These are phyloP conservation scores for Furcula furcula DNA, from an alignment of 2,888 invertebrate genomes.

Conservation along the genomic window DNA sequence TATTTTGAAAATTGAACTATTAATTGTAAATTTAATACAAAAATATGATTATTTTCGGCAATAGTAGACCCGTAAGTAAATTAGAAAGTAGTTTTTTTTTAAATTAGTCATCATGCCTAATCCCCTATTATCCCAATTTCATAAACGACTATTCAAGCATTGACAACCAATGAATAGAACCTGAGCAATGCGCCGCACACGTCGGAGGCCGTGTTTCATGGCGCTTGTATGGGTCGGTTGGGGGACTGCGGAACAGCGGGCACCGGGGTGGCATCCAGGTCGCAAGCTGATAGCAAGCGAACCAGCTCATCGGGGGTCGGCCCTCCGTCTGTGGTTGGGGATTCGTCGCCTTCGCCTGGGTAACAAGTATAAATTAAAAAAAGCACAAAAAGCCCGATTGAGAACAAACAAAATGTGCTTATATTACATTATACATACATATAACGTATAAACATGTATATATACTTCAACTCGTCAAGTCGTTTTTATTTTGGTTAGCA, in stretches of 20 bases:
- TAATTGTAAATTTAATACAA: too few relatives aligned
- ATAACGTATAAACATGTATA: too few relatives aligned
- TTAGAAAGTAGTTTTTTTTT: too few relatives aligned
- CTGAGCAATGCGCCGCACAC: conserved; percentile 37
- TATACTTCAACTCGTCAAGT: too few relatives aligned
- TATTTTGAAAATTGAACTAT: too few relatives aligned
- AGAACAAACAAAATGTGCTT: too few relatives aligned
- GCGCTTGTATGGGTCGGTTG: conserved; percentile 60
- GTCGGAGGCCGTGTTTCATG: conserved; percentile 43
- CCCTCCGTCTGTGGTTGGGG: conserved; percentile 87
- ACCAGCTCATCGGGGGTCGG: conserved; percentile 96
- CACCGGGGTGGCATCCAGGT: conserved; percentile 91
- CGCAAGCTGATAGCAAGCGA: conserved; percentile 95
- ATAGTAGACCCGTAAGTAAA: conserved; percentile 7
- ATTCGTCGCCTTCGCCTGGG: conserved; percentile 73
- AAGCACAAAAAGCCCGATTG: too few relatives aligned
- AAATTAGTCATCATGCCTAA: too few relatives aligned
- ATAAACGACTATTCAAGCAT: conserved; percentile 4
- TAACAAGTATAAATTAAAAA: too few relatives aligned
- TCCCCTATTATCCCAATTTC: background rate
- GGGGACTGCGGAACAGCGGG: conserved; percentile 54
- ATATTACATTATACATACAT: too few relatives aligned
- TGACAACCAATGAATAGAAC: conserved; percentile 34
- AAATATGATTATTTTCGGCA: too few relatives aligned
- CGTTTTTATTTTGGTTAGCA: too few relatives aligned